Percentiles rank a stretch among this genome's conserved stretches.
Evolutionary conservation across 2,797 vertebrate genomes (phyloP).

Genomic region (Pitangus sulphuratus): DNA sequence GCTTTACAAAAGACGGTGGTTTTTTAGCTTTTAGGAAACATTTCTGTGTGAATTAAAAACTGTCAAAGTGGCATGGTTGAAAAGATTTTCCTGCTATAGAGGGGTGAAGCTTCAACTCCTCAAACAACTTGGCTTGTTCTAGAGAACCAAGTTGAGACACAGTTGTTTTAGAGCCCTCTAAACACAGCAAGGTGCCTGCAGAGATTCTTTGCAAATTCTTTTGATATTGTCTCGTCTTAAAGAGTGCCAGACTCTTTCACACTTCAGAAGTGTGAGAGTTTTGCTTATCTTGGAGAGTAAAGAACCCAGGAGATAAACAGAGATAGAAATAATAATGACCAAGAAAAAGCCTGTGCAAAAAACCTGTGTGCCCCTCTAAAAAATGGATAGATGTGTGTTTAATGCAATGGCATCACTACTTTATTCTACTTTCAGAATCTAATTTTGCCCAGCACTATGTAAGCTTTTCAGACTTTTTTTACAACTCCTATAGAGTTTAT

Average conservation of each 20-base stretch:
- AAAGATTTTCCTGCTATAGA: background rate
- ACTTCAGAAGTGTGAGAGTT: background rate
- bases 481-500: background rate
- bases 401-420: background rate
- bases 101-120: background rate
- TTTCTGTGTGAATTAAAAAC: slow-evolving; percentile 25
- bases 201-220: background rate
- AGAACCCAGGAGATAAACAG: background rate
- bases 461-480: background rate
- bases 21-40: slow-evolving; percentile 29
- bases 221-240: background rate
- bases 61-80: background rate
- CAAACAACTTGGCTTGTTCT: background rate
- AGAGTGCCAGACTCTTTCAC: background rate
- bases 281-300: background rate
- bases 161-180: background rate
- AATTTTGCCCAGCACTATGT: background rate
- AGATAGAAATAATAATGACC: background rate
- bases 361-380: background rate
- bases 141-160: background rate
- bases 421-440: background rate
- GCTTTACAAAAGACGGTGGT: background rate
- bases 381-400: background rate
- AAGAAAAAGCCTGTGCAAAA: background rate
- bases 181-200: background rate